Conservation (phyloP, 1,140 invertebrate species). For the Drosophila suzukii region DNA sequence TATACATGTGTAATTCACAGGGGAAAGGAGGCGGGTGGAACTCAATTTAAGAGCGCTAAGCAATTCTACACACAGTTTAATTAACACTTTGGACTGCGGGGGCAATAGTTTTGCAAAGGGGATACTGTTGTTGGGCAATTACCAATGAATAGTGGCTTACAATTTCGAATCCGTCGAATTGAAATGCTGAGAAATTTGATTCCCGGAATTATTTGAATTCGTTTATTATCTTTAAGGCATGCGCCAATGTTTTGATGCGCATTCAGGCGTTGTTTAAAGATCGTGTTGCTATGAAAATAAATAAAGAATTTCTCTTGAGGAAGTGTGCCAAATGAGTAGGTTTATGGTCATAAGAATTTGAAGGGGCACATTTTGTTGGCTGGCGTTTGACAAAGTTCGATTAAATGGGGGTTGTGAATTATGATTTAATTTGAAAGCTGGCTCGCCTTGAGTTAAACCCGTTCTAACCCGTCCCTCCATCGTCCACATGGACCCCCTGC, state of each 20-base stretch:
- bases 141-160: not conserved
- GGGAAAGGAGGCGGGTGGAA: not conserved
- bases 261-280: not conserved
- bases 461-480: slow-evolving; percentile 5
- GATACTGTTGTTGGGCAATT: not conserved
- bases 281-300: not conserved
- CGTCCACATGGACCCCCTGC: not conserved
- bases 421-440: not conserved
- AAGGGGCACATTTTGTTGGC: no score
- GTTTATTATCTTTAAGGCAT: no score
- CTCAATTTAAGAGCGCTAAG: slow-evolving; percentile 46
- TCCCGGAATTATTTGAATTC: not conserved
- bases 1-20: slow-evolving; percentile 5
- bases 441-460: slow-evolving; percentile 39
- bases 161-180: not conserved
- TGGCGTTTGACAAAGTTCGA: not conserved
- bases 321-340: not conserved
- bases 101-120: not conserved
- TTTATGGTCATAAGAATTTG: not conserved
- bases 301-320: not conserved
- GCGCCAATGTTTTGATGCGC: no score
- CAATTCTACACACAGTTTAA: slow-evolving; percentile 69
- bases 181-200: slow-evolving; percentile 4
- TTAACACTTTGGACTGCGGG: slow-evolving; percentile 43
- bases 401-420: not conserved